These are phyloP conservation scores for Prietella phreatophila DNA, from an alignment of 2,113 vertebrate species.

Conservation along the genomic window DNA sequence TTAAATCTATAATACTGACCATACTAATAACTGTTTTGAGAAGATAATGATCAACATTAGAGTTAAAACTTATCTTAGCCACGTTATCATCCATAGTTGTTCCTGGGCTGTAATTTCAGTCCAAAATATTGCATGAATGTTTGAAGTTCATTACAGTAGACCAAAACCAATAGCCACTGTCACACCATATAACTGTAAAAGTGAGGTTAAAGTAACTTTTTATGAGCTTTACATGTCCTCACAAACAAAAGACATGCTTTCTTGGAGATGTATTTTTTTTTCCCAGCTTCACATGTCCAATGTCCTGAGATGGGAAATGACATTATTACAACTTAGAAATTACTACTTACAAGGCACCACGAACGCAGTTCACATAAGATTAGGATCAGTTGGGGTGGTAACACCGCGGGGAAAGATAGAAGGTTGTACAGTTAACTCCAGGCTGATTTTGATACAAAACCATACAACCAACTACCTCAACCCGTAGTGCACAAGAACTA, in stretches of 20 bases:
- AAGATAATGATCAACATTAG: not conserved
- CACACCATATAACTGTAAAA: not conserved
- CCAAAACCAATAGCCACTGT: not conserved
- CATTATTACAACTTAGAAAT: not conserved
- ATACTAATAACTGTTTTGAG: no score
- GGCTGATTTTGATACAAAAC: constrained; percentile 81
- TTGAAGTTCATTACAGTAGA: not conserved
- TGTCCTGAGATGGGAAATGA: not conserved
- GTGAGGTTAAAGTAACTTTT: not conserved
- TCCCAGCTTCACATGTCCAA: not conserved
- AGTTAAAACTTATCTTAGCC: no score
- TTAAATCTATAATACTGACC: not conserved
- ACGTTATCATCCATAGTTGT: not conserved
- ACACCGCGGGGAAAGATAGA: constrained; percentile 81
- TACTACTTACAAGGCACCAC: not conserved
- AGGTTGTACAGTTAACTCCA: constrained; percentile 85
- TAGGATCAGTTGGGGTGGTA: constrained; percentile 59
- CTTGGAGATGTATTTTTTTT: not conserved
- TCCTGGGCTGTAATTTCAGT: not conserved
- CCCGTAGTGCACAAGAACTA: constrained; percentile 68
- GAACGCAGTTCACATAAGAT: not conserved
- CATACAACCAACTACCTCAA: constrained; percentile 85
- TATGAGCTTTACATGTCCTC: not conserved
- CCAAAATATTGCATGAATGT: not conserved
- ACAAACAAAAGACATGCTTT: not conserved